Conservation (phyloP, 2,113 vertebrate genomes). For the Crocuta crocuta region DNA sequence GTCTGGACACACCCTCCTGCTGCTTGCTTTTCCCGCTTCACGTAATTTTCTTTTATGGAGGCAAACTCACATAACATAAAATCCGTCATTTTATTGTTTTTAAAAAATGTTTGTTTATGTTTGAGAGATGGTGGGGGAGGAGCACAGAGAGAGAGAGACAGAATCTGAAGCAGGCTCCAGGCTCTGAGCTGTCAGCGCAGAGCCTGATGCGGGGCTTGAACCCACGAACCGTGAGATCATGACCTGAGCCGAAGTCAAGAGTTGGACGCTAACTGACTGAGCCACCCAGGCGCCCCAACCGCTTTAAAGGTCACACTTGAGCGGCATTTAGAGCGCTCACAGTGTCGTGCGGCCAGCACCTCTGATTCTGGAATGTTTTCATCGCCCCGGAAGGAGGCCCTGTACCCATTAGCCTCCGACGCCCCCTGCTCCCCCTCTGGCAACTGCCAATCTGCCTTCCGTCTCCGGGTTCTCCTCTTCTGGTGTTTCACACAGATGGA, state of each 20-base stretch:
- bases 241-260: too few relatives aligned
- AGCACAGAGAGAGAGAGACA: too few relatives aligned
- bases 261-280: too few relatives aligned
- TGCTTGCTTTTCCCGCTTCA: background rate
- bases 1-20: background rate
- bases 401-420: accelerated
- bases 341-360: accelerated
- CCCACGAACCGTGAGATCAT: too few relatives aligned
- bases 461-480: background rate
- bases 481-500: background rate
- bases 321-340: accelerated
- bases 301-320: accelerated
- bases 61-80: background rate
- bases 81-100: background rate
- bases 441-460: background rate
- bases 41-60: background rate
- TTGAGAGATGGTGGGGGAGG: too few relatives aligned
- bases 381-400: background rate
- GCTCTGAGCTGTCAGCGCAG: too few relatives aligned
- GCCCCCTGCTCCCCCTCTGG: too few relatives aligned
- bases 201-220: too few relatives aligned
- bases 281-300: too few relatives aligned
- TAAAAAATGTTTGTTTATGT: too few relatives aligned
- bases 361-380: background rate
- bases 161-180: too few relatives aligned